Evolutionary conservation across 2,888 invertebrate species (phyloP), one percentile per base, ranked within the genome.

Genomic region (Mimumesa dahlbomi): DNA sequence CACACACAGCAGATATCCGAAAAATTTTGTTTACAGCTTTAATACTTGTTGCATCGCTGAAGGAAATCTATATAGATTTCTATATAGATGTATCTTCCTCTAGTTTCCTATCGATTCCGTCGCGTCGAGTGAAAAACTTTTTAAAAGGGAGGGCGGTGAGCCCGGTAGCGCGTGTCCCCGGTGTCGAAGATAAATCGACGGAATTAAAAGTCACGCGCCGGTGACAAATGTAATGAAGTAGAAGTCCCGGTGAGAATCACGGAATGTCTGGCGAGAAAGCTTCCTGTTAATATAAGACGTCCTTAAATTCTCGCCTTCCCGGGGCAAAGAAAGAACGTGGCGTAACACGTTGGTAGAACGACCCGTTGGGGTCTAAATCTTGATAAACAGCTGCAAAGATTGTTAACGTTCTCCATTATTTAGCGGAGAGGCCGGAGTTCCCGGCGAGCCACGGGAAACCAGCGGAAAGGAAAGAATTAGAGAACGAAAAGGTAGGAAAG

Each of bases 301-400:
- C 52, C 54, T 57, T 63, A 67, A 73, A 73, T 73, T 73, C 57
- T 45, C 62, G 43, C 42, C 52, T 22, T n/a, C n/a, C 6, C 25
- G 21, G 13, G 34, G 54, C 22, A 46, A 31, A 29, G 46, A n/a
- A 2, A 7, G 62, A 38, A 45, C 34, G 34, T 13, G 34, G 43
- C 11, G 34, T 25, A 40, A 38, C 34, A 25, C 52, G 54, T 56
- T 48, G 50, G n/a, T 40, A 36, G 48, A 67, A 73, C 75, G 72
- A 62, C 48, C 62, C 46, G 40, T 21, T 45, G 43, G 57, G 57
- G 62, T 77, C 57, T 77, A 79, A 77, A 79, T 77, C 79, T 75
- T 79, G 79, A 79, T 79, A 77, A 79, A 79, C 80, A 73, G 79
- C 67, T 53, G 75, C 48, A 59, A 77, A 77, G 79, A 80, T 80